These are phyloP conservation scores for Indri indri DNA, from an alignment of 2,113 vertebrate species.

Conservation along the genomic window DNA sequence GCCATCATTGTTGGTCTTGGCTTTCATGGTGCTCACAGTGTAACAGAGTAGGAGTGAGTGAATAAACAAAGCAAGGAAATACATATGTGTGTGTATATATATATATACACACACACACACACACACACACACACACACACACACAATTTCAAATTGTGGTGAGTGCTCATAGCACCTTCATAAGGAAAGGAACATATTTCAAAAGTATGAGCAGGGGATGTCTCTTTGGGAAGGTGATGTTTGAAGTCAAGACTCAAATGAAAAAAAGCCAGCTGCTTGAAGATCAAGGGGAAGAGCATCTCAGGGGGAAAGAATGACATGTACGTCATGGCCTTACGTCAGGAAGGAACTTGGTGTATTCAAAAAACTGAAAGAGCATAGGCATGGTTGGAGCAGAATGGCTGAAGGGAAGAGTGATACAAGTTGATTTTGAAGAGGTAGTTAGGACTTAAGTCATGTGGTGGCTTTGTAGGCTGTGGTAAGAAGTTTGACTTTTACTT, in stretches of 20 bases:
- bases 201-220: not conserved
- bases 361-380: not conserved
- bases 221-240: not conserved
- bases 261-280: slow-evolving; percentile 5
- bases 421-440: not conserved
- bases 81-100: not conserved
- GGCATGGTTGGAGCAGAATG: not conserved
- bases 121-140: not conserved
- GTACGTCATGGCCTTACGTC: not conserved
- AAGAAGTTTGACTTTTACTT: slow-evolving; percentile 41
- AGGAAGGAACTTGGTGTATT: slow-evolving; percentile 18
- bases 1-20: not conserved
- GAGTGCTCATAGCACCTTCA: not conserved
- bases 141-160: not conserved
- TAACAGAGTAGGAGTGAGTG: not conserved
- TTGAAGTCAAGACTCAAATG: not conserved
- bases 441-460: not conserved
- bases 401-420: not conserved
- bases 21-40: not conserved
- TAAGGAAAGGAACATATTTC: not conserved
- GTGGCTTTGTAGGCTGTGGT: not conserved
- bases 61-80: not conserved
- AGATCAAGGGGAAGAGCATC: not conserved
- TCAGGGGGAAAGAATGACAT: not conserved
- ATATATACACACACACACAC: not conserved